Conservation (phyloP, 2,113 vertebrate species). For the Daubentonia madagascariensis region DNA sequence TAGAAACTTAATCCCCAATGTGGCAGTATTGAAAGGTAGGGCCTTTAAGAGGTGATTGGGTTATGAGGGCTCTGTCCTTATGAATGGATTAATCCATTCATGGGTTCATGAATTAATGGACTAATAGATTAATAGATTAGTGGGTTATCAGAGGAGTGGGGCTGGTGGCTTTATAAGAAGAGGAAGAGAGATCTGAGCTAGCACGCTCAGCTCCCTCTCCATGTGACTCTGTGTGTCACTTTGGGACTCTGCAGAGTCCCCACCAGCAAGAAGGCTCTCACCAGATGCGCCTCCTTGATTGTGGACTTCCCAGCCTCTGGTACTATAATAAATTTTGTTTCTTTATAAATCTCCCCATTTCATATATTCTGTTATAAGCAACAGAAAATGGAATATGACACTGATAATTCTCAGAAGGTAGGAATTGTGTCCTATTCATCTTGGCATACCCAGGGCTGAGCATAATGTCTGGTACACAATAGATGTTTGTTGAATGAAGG, state of each 20-base stretch:
- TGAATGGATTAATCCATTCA: too few relatives aligned
- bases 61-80: too few relatives aligned
- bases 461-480: not conserved
- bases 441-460: not conserved
- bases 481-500: not conserved
- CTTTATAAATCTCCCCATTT: not conserved
- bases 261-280: not conserved
- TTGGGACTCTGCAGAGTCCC: too few relatives aligned
- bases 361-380: not conserved
- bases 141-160: not conserved
- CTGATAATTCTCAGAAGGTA: not conserved
- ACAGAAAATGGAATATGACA: not conserved
- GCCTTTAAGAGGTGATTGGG: not conserved
- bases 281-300: not conserved
- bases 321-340: not conserved
- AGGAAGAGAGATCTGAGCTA: not conserved
- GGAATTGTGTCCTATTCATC: not conserved
- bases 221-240: not conserved
- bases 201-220: not conserved
- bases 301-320: not conserved
- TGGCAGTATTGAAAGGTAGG: not conserved
- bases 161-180: not conserved
- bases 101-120: too few relatives aligned
- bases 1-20: not conserved
- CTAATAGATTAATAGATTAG: not conserved